These are phyloP conservation scores for Polydrusus tereticollis DNA, from an alignment of 2,888 invertebrate genomes.

Conservation along the genomic window DNA sequence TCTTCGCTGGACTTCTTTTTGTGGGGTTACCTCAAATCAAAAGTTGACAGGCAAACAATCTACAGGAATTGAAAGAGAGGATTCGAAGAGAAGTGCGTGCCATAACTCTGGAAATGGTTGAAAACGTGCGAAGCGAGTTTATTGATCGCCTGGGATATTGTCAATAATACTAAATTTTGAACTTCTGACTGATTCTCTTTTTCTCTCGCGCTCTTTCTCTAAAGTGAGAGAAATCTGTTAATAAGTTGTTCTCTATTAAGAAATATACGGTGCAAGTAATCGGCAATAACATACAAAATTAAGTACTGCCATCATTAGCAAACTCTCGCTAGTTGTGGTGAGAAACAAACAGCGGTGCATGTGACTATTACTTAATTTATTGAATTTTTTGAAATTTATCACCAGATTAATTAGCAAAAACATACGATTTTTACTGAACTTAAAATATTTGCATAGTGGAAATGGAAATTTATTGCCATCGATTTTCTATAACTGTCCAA, in stretches of 20 bases:
- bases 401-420: conserved; percentile 26
- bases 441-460: conserved; percentile 10
- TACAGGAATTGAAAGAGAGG: no score
- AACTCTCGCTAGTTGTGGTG: conserved; percentile 2
- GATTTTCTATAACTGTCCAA: conserved; percentile 3
- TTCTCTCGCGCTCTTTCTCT: no score
- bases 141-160: no score
- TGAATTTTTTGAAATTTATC: conserved; percentile 16
- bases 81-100: no score
- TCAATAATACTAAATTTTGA: no score
- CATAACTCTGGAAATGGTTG: no score
- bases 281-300: conserved; percentile 4
- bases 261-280: background rate
- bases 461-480: background rate
- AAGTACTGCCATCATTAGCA: conserved; percentile 29
- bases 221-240: background rate
- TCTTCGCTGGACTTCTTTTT: no score
- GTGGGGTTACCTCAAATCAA: no score
- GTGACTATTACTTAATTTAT: conserved; percentile 13
- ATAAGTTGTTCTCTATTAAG: background rate
- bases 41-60: no score
- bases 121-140: no score
- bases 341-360: conserved; percentile 25
- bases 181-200: no score
- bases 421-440: background rate